phyloP scores from a whole-genome alignment of 2,113 vertebrate genomes.

The Lamprotornis superbus region DNA sequence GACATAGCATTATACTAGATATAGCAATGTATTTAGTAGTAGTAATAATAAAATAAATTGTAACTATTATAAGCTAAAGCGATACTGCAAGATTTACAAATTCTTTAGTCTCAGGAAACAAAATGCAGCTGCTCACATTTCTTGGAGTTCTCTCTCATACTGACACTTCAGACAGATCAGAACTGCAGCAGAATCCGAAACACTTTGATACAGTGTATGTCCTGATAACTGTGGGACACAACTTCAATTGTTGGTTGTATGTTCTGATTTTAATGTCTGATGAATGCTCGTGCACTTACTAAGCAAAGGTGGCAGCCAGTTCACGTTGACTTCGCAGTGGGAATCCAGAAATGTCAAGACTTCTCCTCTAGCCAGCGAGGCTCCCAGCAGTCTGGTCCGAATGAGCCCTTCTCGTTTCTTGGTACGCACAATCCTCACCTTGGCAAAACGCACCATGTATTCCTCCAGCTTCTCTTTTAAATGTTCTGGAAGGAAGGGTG shows the following conservation, averaged over 20 bases:
- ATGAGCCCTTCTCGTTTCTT: conserved; percentile 89
- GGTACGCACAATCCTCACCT: conserved; percentile 87
- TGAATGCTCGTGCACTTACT: conserved; percentile 72
- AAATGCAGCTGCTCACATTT: background rate
- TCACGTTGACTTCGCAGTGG: conserved; percentile 91
- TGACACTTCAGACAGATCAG: background rate
- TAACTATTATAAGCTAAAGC: background rate
- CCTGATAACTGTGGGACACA: background rate
- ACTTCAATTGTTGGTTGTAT: background rate
- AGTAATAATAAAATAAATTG: background rate
- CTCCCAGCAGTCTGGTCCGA: conserved; percentile 85
- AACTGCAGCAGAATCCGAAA: background rate
- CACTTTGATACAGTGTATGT: background rate
- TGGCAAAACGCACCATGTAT: conserved; percentile 85
- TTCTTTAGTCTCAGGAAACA: background rate
- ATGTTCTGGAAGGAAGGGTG: conserved; percentile 76
- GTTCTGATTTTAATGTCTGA: background rate
- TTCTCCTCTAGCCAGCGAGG: conserved; percentile 84
- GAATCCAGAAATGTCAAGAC: conserved; percentile 89
- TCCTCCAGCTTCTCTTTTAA: conserved; percentile 84
- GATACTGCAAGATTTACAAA: background rate
- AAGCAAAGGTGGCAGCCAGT: conserved; percentile 88
- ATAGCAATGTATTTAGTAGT: background rate
- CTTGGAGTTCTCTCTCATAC: background rate
- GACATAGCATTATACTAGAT: background rate